Percentiles rank a stretch among this genome's conserved stretches.
These are phyloP conservation scores for Drosophila kanekoi DNA, from an alignment of 2,888 invertebrate species.

Conservation along the genomic window DNA sequence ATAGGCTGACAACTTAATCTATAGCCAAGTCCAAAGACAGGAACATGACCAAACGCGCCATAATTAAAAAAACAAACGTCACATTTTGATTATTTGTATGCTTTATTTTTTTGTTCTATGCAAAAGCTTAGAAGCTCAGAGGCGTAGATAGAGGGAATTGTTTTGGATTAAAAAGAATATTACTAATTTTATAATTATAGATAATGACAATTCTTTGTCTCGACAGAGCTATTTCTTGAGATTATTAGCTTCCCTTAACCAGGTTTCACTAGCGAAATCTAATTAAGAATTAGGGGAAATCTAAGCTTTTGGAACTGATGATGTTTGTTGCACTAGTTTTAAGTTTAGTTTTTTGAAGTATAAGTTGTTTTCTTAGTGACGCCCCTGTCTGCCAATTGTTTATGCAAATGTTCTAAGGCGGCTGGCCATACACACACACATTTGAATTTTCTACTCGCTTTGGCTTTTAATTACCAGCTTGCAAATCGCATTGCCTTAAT, in stretches of 20 bases:
- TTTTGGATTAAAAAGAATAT: background rate
- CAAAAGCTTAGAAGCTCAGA: conserved; percentile 28
- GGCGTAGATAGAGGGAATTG: conserved; percentile 25
- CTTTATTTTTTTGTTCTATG: conserved; percentile 29
- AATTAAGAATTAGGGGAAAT: too few relatives aligned
- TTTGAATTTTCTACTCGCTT: conserved; percentile 57
- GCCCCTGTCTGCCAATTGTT: conserved; percentile 46
- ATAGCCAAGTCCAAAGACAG: conserved; percentile 58
- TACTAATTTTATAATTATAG: too few relatives aligned
- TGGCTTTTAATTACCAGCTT: conserved; percentile 74
- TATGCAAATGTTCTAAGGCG: conserved; percentile 72
- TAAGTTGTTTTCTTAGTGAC: background rate
- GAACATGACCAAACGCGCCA: conserved; percentile 64
- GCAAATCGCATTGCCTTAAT: conserved; percentile 74
- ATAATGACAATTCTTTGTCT: too few relatives aligned
- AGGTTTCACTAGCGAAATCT: too few relatives aligned
- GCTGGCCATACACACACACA: conserved; percentile 28
- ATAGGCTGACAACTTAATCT: conserved; percentile 76
- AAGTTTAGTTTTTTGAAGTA: too few relatives aligned
- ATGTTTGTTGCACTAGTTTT: too few relatives aligned
- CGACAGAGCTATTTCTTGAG: too few relatives aligned
- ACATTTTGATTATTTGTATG: conserved; percentile 50
- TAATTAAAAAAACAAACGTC: conserved; percentile 76
- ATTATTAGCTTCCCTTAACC: too few relatives aligned
- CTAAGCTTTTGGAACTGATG: too few relatives aligned